A percentile compares a stretch with the other conserved stretches of the same genome.
These are phyloP conservation scores for Misgurnus mizolepis DNA, from an alignment of 2,113 vertebrate species.

Conservation along the genomic window DNA sequence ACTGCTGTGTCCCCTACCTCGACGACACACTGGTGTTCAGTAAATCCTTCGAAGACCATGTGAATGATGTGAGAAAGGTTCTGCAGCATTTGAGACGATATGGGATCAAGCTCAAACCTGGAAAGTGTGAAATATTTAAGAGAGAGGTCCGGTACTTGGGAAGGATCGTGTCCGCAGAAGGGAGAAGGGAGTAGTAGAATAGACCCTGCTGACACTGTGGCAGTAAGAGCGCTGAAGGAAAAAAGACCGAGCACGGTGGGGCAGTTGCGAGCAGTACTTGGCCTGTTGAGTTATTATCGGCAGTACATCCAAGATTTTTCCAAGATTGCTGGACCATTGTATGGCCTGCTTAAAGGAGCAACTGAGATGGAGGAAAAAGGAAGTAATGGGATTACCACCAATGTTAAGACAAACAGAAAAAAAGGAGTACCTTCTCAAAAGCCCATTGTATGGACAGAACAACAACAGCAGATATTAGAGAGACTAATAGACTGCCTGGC, in stretches of 20 bases:
- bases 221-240: too few species aligned
- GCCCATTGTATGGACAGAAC: background rate
- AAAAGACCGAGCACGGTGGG: too few species aligned
- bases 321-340: background rate
- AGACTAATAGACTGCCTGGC: background rate
- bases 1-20: background rate
- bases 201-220: too few species aligned
- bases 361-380: background rate
- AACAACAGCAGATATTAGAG: background rate
- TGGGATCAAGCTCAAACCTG: background rate
- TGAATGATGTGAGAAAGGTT: background rate
- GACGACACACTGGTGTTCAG: background rate
- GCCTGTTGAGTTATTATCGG: background rate
- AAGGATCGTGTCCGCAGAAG: background rate
- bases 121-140: background rate
- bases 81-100: background rate
- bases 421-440: background rate
- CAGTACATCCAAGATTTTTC: background rate
- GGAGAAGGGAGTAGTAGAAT: too few species aligned
- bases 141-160: background rate
- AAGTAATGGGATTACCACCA: background rate
- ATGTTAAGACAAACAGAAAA: background rate
- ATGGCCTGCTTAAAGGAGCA: background rate
- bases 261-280: too few species aligned
- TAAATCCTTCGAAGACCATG: background rate